These are phyloP conservation scores for Leucophora obtusa DNA, from an alignment of 2,888 invertebrate genomes.

Conservation along the genomic window DNA sequence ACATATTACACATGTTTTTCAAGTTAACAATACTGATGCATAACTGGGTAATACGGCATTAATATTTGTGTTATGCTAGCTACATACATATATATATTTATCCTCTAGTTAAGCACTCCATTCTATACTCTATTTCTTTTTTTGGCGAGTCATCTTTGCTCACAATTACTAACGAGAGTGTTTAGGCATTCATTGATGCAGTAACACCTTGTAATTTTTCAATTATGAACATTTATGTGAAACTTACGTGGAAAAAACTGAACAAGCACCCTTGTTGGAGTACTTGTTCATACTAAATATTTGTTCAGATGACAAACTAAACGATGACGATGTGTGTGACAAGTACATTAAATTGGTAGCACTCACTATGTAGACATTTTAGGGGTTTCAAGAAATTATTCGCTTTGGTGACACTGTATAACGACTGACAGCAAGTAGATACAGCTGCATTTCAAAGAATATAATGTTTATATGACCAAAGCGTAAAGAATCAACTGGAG, in stretches of 20 bases:
- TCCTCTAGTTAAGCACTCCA: background rate
- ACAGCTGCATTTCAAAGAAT: conserved; percentile 40
- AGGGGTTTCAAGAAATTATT: conserved; percentile 7
- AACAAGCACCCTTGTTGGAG: conserved; percentile 11
- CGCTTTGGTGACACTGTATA: conserved; percentile 43
- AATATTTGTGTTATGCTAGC: background rate
- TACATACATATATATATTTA: background rate
- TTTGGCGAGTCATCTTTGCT: conserved; percentile 65
- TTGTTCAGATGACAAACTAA: conserved; percentile 32
- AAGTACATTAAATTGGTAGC: conserved; percentile 35
- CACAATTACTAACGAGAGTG: conserved; percentile 59
- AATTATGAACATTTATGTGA: conserved; percentile 62
- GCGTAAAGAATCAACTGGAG: conserved; percentile 52
- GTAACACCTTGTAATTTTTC: conserved; percentile 68
- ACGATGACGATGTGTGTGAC: conserved; percentile 26
- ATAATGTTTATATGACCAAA: conserved; percentile 10
- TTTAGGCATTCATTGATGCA: conserved; percentile 57
- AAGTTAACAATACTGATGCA: background rate
- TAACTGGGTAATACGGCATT: background rate
- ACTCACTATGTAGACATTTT: conserved; percentile 1
- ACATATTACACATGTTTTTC: background rate
- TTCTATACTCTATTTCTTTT: conserved; percentile 17
- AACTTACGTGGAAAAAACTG: background rate
- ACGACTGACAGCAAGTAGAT: conserved; percentile 11
- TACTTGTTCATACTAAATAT: background rate